Percentiles rank a stretch among this genome's conserved stretches.
Evolutionary conservation across 2,797 vertebrate genomes (phyloP).

Genomic region (Anomalospiza imberbis): DNA sequence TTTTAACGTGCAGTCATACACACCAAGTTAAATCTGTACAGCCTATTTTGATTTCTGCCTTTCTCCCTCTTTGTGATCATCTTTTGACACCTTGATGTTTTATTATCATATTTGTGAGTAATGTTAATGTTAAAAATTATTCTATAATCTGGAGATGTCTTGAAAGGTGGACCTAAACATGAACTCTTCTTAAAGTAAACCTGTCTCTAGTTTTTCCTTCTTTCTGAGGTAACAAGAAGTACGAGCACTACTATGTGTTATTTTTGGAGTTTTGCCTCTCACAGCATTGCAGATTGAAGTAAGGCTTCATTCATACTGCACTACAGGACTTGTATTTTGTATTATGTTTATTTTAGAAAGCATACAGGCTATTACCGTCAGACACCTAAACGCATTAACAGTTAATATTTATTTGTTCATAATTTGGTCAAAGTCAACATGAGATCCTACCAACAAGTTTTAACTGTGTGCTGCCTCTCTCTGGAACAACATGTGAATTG

Average conservation of each 20-base stretch:
- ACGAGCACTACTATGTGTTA: not conserved
- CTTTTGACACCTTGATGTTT: not conserved
- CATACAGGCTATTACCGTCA: not conserved
- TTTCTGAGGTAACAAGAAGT: not conserved
- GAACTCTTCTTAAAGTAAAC: not conserved
- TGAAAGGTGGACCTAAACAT: not conserved
- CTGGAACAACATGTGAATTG: not conserved
- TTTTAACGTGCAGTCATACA: accelerated
- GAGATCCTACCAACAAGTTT: not conserved
- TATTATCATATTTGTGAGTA: not conserved
- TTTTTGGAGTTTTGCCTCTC: conserved; percentile 21
- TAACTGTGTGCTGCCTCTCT: not conserved
- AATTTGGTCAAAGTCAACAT: not conserved
- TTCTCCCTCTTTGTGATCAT: not conserved
- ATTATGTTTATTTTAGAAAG: conserved; percentile 15
- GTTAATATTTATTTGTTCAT: conserved; percentile 33
- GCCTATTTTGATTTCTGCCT: not conserved
- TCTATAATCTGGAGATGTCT: not conserved
- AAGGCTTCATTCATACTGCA: conserved; percentile 4
- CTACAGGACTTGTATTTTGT: conserved; percentile 28
- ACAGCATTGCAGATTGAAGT: not conserved
- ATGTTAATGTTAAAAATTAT: not conserved
- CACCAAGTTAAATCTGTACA: not conserved
- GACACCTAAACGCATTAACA: not conserved
- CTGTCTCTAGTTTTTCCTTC: not conserved